These are phyloP conservation scores for Prolemur simus DNA, from an alignment of 2,113 vertebrate genomes.

Conservation along the genomic window DNA sequence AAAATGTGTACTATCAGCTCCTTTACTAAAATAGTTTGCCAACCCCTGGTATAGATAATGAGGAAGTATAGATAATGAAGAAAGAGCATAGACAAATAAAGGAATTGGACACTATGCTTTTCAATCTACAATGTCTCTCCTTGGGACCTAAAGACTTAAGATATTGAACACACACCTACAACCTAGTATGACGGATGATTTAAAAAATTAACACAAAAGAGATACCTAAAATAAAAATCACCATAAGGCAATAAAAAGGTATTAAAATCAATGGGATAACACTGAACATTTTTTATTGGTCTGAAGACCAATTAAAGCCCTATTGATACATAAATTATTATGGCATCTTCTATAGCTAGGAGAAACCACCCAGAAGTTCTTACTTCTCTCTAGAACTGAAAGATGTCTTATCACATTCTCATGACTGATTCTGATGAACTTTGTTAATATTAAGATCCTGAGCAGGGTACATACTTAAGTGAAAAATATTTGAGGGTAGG, in stretches of 20 bases:
- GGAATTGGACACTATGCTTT: not conserved
- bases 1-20: not conserved
- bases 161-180: slow-evolving; percentile 30
- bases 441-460: not conserved
- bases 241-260: not conserved
- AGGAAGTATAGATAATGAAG: slow-evolving; percentile 9
- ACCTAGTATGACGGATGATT: not conserved
- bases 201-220: not conserved
- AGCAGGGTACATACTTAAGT: not conserved
- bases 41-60: not conserved
- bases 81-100: not conserved
- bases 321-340: not conserved
- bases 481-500: not conserved
- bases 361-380: not conserved
- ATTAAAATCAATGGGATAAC: not conserved
- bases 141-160: not conserved
- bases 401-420: not conserved
- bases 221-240: slow-evolving; percentile 13
- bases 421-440: not conserved
- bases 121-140: not conserved
- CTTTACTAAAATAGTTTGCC: not conserved
- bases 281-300: not conserved
- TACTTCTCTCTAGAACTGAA: not conserved
- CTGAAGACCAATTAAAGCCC: not conserved
- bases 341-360: not conserved